These are phyloP conservation scores for Dreissena rostriformis DNA, from an alignment of 1,140 invertebrate species.

Conservation along the genomic window DNA sequence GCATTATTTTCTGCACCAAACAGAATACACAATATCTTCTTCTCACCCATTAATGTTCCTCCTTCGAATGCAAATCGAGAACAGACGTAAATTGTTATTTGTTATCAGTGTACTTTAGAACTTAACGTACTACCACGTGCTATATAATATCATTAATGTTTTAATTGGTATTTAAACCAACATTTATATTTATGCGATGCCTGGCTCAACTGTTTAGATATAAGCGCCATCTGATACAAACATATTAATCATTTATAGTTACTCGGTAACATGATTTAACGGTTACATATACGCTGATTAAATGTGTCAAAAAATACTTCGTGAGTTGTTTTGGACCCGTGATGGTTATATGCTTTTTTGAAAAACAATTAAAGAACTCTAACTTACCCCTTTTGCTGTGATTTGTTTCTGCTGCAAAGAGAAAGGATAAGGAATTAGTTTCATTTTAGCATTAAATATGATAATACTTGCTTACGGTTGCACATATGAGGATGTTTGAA, in stretches of 20 bases:
- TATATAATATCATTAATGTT: not conserved
- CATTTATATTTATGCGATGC: not conserved
- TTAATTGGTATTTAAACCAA: not conserved
- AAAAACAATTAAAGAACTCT: not conserved
- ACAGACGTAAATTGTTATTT: not conserved
- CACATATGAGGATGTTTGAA: no score
- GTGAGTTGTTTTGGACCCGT: not conserved
- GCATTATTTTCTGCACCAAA: no score
- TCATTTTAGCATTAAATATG: no score
- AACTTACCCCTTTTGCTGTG: slow-evolving; percentile 46
- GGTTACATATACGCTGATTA: not conserved
- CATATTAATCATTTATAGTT: not conserved
- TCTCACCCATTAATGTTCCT: slow-evolving; percentile 3
- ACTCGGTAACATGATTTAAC: not conserved
- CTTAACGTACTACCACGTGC: not conserved
- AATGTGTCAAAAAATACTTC: not conserved
- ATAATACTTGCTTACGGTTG: no score
- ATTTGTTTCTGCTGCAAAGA: slow-evolving; percentile 49
- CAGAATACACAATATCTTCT: not conserved
- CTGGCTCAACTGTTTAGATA: not conserved
- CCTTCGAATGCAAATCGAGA: not conserved
- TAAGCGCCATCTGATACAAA: not conserved
- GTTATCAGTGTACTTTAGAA: not conserved
- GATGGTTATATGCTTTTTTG: not conserved
- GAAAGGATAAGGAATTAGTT: not conserved